Percentiles rank a stretch among this genome's conserved stretches.
These are phyloP conservation scores for Macrosteles quadrilineatus DNA, from an alignment of 1,140 invertebrate species.

Conservation along the genomic window DNA sequence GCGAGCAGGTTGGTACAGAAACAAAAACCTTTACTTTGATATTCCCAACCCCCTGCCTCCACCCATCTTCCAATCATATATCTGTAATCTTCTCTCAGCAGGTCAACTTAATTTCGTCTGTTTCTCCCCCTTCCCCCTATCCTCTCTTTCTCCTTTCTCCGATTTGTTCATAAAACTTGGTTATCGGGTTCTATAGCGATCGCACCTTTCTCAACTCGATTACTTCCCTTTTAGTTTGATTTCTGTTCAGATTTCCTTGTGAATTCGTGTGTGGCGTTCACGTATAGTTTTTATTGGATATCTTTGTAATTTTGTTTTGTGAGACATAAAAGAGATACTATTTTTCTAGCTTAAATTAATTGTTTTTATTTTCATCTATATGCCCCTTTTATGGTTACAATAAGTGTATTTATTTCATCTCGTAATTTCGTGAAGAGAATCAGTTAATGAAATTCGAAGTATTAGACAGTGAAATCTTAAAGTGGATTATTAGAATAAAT, in stretches of 20 bases:
- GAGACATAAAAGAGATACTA: no score
- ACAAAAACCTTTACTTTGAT: constrained; percentile 23
- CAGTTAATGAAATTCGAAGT: no score
- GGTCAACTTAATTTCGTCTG: constrained; percentile 22
- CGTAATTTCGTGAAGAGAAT: no score
- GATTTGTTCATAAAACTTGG: constrained; percentile 19
- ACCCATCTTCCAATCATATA: constrained; percentile 6
- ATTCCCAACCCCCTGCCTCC: not conserved
- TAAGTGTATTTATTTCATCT: no score
- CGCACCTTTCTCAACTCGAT: constrained; percentile 1
- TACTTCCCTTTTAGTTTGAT: not conserved
- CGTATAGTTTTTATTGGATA: no score
- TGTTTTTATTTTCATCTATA: no score
- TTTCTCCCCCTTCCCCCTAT: not conserved
- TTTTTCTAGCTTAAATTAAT: no score
- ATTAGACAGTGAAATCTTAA: no score
- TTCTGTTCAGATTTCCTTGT: not conserved
- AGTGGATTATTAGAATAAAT: no score
- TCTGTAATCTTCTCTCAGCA: constrained; percentile 8
- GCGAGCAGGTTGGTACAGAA: not conserved
- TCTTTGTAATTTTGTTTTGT: no score
- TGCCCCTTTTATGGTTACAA: no score
- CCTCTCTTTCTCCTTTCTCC: not conserved
- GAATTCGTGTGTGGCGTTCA: no score
- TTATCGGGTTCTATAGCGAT: not conserved